phyloP scores from a whole-genome alignment of 2,888 invertebrate species.

The Melikaiella ostensackeni region DNA sequence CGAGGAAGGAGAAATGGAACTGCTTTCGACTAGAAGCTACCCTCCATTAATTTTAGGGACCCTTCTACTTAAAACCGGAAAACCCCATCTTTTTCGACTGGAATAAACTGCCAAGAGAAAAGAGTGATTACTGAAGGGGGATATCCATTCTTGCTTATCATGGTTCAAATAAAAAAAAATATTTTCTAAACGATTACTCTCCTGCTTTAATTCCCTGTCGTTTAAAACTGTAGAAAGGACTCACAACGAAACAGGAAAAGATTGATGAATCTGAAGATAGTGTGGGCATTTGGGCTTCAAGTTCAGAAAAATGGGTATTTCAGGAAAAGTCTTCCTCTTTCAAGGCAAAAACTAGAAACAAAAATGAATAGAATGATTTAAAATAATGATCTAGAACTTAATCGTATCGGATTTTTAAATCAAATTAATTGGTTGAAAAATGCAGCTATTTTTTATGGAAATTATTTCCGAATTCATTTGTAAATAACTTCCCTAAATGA shows the following conservation, averaged over 20 bases:
- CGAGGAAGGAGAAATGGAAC: slow-evolving; percentile 23
- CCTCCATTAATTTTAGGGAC: slow-evolving; percentile 30
- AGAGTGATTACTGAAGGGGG: neutral
- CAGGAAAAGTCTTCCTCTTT: neutral
- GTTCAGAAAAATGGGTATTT: too few species aligned
- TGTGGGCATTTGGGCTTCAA: too few species aligned
- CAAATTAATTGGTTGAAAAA: too few species aligned
- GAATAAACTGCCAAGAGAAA: slow-evolving; percentile 2
- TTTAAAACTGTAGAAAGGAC: neutral
- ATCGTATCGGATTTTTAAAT: too few species aligned
- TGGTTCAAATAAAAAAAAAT: neutral
- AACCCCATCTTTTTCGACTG: neutral
- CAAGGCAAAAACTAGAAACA: neutral
- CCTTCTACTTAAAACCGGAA: slow-evolving; percentile 1
- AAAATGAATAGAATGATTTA: neutral
- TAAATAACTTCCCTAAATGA: too few species aligned
- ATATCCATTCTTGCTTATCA: neutral
- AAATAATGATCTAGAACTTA: too few species aligned
- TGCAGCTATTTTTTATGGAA: too few species aligned
- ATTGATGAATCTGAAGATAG: neutral
- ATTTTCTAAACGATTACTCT: neutral
- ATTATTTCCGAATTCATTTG: too few species aligned
- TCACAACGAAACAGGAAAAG: neutral
- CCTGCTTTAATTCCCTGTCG: neutral
- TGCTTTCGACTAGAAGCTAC: slow-evolving; percentile 14